Conservation (phyloP, 2,888 invertebrate genomes). For the Nudaria mundana region DNA sequence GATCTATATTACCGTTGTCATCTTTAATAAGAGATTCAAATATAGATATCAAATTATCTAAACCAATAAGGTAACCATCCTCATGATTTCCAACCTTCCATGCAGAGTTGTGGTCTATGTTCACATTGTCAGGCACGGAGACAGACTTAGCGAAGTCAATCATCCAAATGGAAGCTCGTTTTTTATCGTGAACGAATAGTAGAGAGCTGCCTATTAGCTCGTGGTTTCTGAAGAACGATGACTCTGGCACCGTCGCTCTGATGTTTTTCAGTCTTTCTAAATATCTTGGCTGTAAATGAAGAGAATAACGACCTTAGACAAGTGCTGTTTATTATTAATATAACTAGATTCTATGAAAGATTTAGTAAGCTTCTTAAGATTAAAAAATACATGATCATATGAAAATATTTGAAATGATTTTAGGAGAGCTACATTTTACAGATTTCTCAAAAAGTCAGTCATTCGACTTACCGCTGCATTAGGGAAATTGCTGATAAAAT, state of each 20-base stretch:
- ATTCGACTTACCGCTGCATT: slow-evolving; percentile 89
- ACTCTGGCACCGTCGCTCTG: slow-evolving; percentile 89
- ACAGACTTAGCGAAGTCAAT: slow-evolving; percentile 99
- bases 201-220: slow-evolving; percentile 97
- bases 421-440: too few relatives aligned
- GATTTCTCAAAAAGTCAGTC: too few relatives aligned
- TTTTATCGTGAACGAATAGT: slow-evolving; percentile 95
- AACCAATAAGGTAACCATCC: slow-evolving; percentile 96
- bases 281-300: slow-evolving; percentile 85
- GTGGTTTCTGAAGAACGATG: slow-evolving; percentile 94
- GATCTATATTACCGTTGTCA: slow-evolving; percentile 65
- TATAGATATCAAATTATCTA: slow-evolving; percentile 93
- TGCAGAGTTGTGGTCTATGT: slow-evolving; percentile 88
- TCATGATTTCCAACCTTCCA: slow-evolving; percentile 98
- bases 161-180: slow-evolving; percentile 95
- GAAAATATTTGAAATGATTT: too few relatives aligned
- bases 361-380: too few relatives aligned
- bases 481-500: slow-evolving; percentile 90
- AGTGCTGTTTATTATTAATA: neutral
- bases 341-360: too few relatives aligned
- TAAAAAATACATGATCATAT: too few relatives aligned
- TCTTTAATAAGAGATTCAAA: slow-evolving; percentile 84
- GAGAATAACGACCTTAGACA: neutral
- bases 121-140: slow-evolving; percentile 86
- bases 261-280: slow-evolving; percentile 93